Evolutionary conservation across 2,113 vertebrate species (phyloP).

Genomic region (Chaetorhynchus papuensis): DNA sequence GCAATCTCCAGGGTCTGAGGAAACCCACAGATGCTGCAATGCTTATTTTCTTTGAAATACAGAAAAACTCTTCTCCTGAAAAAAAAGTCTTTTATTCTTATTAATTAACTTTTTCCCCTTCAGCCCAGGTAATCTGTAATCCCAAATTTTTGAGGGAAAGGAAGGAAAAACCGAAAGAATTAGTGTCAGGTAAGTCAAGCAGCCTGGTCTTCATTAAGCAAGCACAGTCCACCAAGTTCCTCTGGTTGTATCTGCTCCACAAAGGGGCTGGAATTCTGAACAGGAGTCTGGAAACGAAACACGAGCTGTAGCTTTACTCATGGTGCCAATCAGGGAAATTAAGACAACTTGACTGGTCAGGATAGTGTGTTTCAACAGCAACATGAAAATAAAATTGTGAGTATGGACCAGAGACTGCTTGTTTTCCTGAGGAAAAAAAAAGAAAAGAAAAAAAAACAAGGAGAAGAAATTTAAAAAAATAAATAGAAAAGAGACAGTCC

Average conservation of each 20-base stretch:
- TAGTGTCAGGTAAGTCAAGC: neutral
- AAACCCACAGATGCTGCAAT: slow-evolving; percentile 11
- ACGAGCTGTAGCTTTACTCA: neutral
- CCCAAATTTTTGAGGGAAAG: neutral
- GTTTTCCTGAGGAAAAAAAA: neutral
- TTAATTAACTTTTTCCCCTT: accelerated
- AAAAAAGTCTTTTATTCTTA: accelerated
- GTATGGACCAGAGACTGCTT: neutral
- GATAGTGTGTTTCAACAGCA: neutral
- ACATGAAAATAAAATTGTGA: neutral
- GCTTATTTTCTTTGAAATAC: neutral
- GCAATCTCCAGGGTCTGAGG: slow-evolving; percentile 1
- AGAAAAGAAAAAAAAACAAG: no score
- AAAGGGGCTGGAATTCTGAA: neutral
- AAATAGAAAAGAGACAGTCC: neutral
- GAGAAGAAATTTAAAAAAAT: neutral
- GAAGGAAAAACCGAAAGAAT: neutral
- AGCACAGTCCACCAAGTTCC: neutral
- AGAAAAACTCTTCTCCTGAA: neutral
- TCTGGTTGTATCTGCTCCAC: neutral
- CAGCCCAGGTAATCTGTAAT: neutral
- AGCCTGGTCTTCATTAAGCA: neutral
- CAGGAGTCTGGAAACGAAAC: neutral
- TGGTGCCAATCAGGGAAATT: neutral
- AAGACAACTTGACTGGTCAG: neutral